Base-by-base conservation (phyloP, 1,140 invertebrate genomes). In the Rhyacophila brunnea region DNA sequence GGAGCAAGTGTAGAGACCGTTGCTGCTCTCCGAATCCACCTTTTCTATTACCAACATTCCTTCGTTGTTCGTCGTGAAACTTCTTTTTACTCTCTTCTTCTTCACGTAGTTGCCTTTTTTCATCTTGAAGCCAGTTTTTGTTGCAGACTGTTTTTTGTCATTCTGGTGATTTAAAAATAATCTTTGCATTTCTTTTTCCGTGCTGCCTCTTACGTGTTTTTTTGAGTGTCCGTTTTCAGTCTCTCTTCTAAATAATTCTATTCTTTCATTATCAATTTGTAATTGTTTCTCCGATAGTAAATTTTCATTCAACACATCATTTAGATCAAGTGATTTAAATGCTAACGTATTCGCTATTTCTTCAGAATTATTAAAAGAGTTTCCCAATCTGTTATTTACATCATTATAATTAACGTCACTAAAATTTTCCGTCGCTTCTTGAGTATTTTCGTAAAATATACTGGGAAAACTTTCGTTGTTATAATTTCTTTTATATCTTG, bases 1-100 rank as follows among this genome's bases (percentile, higher is more conserved):
- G 28, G 85, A 86, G 72, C 94, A 96, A 1, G 87, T 89, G 73
- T 95, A 96, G 58, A 82, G 81, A 18, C 91, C 92, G 42, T 86
- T 84, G 69, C 71, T 75, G 17, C 84, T 74, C 11, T 77, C 81
- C 0, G 86, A 82, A 61, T 89, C 85, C 1, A 95, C 85, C 57
- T 85, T 83, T 18, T 83, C 78, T 58, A 96, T 87, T 52, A 85
- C 85, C 34, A 96, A 77, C 7, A 78, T 66, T n/a, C 75, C 77
- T 35, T 78, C 72, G 59, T 75, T 73, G 35, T 69, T 71, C 0
- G 68, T 65, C 35, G 73, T 71, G 40, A 71, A 70, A 38, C 77
- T 74, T 61, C 74, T 62, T 70, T 74, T 77, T 42, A 64, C 68
- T 14, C 74, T 36, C 42, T 15, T 49, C 6, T 13, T 0, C 17